Base-by-base conservation (phyloP, 1,140 invertebrate genomes). In the Lepidurus apus region DNA sequence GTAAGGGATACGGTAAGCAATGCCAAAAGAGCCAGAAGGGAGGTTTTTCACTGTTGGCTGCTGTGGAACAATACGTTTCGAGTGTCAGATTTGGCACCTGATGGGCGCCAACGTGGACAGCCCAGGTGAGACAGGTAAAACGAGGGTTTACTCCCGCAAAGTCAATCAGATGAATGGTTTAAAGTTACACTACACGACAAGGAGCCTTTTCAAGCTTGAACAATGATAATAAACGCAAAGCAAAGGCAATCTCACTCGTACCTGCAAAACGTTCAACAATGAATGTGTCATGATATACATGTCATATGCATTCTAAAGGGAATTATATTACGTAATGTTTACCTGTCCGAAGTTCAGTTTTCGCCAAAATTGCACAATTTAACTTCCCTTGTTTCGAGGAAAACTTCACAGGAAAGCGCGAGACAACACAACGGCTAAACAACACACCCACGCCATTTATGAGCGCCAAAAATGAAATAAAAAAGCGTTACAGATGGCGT, bases 71-170 rank as follows among this genome's bases (percentile, higher is more conserved):
- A 65, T 65, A 65, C 53, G 21, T 65, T 65, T 65, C 53, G 17
- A 65, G 53, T 65, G 53, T 65, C 53, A 65, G 53, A 65, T 65
- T 65, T 65, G 53, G 53, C 53, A 65, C 53, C 53, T 65, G 53
- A 65, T 65, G 53, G 53, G 53, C 53, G 53, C 53, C 53, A 65
- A 65, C 53, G 17, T 65, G 17, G 53, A 65, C 53, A 65, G 53
- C 53, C 13, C 53, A 65, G 53, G 53, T 65, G 53, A 65, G 53
- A 65, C 53, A 65, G 21, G 53, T 21, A 65, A 65, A 65, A 65
- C 53, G 53, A 47, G 45, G 45, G 17, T 47, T 47, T 47, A 65
- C 53, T 65, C 13, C 53, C 53, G 21, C 17, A 65, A 65, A 65
- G 53, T 65, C 53, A 13, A 65, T 65, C 53, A 65, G 53, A 65